phyloP scores from a whole-genome alignment of 2,888 invertebrate genomes.

The Drosophila kokeensis region DNA sequence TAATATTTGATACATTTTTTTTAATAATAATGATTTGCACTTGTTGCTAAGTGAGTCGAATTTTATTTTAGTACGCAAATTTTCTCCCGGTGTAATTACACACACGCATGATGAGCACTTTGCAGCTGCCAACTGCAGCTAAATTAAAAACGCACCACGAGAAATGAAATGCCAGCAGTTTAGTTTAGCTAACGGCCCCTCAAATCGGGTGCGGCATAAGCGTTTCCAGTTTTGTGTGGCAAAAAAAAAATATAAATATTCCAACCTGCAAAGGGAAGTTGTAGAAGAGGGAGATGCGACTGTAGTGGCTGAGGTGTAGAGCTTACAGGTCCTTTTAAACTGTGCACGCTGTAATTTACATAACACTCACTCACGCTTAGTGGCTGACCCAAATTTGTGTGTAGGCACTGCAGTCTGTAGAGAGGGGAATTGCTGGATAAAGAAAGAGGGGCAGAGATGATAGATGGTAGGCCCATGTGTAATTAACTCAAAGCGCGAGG shows the following conservation, averaged over 20 bases:
- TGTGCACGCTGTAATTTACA: constrained; percentile 70
- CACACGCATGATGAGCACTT: constrained; percentile 42
- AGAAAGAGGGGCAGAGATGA: constrained; percentile 2
- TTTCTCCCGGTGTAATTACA: constrained; percentile 5
- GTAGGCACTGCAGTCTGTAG: constrained; percentile 38
- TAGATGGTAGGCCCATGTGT: constrained; percentile 49
- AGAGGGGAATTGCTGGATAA: constrained; percentile 9
- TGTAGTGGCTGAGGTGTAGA: constrained; percentile 1
- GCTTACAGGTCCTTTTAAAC: constrained; percentile 66
- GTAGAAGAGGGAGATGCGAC: not conserved
- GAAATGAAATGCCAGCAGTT: constrained; percentile 59
- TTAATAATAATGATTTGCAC: not conserved
- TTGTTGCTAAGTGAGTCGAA: not conserved
- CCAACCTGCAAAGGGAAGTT: constrained; percentile 4
- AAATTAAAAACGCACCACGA: constrained; percentile 68
- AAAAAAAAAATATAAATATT: constrained; percentile 19
- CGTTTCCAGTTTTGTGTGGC: constrained; percentile 47
- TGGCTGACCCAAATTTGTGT: constrained; percentile 72
- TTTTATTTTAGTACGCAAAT: not conserved
- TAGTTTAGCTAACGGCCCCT: constrained; percentile 60
- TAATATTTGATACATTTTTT: not conserved
- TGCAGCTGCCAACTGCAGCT: constrained; percentile 72
- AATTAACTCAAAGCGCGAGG: constrained; percentile 60
- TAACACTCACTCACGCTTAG: constrained; percentile 80
- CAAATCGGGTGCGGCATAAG: constrained; percentile 60